Evolutionary conservation across 2,888 invertebrate genomes (phyloP).

Genomic region (Deroplatys truncata): DNA sequence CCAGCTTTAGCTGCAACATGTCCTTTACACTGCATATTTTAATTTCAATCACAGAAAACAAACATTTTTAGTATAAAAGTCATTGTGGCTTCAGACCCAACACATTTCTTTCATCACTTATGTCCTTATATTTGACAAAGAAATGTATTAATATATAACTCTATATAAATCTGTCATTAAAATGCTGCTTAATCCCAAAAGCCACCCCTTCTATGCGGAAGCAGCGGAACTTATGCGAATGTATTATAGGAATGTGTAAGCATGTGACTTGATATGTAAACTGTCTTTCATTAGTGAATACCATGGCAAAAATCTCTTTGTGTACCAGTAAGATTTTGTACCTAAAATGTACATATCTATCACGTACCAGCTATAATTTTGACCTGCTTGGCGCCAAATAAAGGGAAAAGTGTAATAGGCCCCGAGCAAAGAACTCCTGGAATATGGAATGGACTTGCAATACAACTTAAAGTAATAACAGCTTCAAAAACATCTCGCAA

Average conservation of each 20-base stretch:
- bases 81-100: background rate
- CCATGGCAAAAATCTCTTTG: background rate
- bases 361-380: background rate
- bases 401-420: background rate
- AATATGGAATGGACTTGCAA: background rate
- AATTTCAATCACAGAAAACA: background rate
- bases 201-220: background rate
- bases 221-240: background rate
- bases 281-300: background rate
- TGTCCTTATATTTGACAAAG: background rate
- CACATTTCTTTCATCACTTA: background rate
- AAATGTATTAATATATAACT: background rate
- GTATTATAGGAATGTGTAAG: background rate
- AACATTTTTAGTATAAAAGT: background rate
- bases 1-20: background rate
- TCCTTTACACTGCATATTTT: background rate
- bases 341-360: background rate
- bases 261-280: background rate
- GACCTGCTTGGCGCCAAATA: background rate
- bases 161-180: background rate
- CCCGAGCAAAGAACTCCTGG: background rate
- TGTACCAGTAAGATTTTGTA: background rate
- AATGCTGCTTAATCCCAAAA: background rate
- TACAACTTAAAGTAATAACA: background rate
- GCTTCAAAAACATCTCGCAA: background rate